Evolutionary conservation across 2,888 invertebrate genomes (phyloP).

Genomic region (Mongoloraphidia duomilia): DNA sequence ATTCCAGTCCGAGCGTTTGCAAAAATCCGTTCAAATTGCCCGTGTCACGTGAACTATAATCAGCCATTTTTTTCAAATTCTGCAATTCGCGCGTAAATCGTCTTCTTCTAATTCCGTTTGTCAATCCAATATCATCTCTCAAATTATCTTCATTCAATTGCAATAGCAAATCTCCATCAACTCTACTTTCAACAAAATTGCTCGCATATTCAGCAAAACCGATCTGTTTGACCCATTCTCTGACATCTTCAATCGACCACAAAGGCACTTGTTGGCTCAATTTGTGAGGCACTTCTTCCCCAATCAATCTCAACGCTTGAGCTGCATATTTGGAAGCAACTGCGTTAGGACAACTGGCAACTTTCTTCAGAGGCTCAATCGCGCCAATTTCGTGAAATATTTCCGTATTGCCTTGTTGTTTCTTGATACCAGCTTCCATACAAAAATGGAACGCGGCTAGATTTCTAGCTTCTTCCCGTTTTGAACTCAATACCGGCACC

Average conservation of each 20-base stretch:
- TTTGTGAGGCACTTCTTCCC: slow-evolving; percentile 95
- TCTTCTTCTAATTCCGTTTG: slow-evolving; percentile 85
- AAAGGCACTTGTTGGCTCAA: slow-evolving; percentile 94
- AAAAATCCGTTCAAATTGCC: slow-evolving; percentile 82
- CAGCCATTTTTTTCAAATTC: slow-evolving; percentile 88
- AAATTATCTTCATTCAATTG: slow-evolving; percentile 87
- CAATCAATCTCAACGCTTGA: slow-evolving; percentile 80
- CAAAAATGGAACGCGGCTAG: slow-evolving; percentile 97
- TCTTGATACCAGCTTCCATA: slow-evolving; percentile 98
- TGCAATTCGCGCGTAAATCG: slow-evolving; percentile 86
- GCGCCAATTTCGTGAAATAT: slow-evolving; percentile 91
- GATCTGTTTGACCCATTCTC: slow-evolving; percentile 97
- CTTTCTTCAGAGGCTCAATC: slow-evolving; percentile 85
- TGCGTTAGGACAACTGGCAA: slow-evolving; percentile 95
- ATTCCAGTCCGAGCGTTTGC: slow-evolving; percentile 71
- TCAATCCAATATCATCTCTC: slow-evolving; percentile 80
- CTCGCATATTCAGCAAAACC: slow-evolving; percentile 75
- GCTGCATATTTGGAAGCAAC: slow-evolving; percentile 95
- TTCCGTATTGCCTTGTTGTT: slow-evolving; percentile 78
- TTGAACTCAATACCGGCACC: slow-evolving; percentile 87
- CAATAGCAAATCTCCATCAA: slow-evolving; percentile 90
- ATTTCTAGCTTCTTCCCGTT: slow-evolving; percentile 89
- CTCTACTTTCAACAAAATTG: slow-evolving; percentile 79
- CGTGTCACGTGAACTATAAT: slow-evolving; percentile 87
- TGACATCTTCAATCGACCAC: slow-evolving; percentile 93